Evolutionary conservation across 2,888 invertebrate genomes (phyloP).

Genomic region (Vesta saturnalis): DNA sequence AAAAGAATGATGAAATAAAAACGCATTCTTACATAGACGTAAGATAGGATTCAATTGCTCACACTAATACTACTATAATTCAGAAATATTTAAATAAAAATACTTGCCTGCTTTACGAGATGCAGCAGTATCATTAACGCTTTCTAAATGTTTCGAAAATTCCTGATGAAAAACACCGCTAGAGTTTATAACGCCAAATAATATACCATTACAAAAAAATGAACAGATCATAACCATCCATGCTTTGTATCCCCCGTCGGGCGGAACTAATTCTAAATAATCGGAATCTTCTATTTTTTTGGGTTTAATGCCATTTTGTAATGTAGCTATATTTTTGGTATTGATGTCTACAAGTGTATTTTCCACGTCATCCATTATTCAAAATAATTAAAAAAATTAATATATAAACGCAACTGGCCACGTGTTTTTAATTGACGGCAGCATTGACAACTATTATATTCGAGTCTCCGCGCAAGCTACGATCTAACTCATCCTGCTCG

Average conservation of each 20-base stretch:
- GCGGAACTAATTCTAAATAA: conserved; percentile 64
- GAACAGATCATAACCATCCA: conserved; percentile 86
- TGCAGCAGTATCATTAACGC: conserved; percentile 74
- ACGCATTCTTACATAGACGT: neutral
- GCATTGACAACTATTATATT: too few species aligned
- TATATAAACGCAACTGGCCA: neutral
- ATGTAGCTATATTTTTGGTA: conserved; percentile 15
- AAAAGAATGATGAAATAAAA: neutral
- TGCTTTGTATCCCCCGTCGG: conserved; percentile 83
- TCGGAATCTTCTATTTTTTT: conserved; percentile 20
- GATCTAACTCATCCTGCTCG: too few species aligned
- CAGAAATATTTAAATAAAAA: neutral
- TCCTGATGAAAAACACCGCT: conserved; percentile 83
- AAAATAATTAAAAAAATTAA: neutral
- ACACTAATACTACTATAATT: too few species aligned
- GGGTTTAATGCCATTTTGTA: conserved; percentile 30
- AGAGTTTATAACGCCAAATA: conserved; percentile 92
- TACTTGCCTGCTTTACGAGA: conserved; percentile 84
- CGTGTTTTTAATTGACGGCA: neutral
- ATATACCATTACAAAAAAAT: conserved; percentile 88
- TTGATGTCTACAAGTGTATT: conserved; percentile 26
- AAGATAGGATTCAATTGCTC: too few species aligned
- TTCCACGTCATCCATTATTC: conserved; percentile 28
- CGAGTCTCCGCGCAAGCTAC: too few species aligned
- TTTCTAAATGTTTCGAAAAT: conserved; percentile 71